phyloP scores from a whole-genome alignment of 1,140 invertebrate species.

The Drosophila hydei region DNA sequence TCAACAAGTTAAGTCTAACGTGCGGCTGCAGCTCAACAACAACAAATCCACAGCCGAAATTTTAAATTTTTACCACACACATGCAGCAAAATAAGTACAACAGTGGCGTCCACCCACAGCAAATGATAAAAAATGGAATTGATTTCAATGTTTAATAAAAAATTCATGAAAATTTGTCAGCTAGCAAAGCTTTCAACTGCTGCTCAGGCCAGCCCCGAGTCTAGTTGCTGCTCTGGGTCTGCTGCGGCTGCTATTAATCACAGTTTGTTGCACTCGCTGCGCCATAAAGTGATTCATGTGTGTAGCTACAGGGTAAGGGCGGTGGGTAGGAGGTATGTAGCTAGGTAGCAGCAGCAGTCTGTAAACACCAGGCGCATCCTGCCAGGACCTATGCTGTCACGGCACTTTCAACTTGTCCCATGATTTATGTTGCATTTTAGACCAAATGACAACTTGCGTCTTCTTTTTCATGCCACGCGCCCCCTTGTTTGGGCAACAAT shows the following conservation, averaged over 20 bases:
- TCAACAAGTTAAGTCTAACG: conserved; percentile 82
- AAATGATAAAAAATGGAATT: conserved; percentile 68
- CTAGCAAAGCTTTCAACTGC: conserved; percentile 39
- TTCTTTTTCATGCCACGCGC: conserved; percentile 6
- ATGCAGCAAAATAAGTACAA: conserved; percentile 39
- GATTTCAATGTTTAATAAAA: conserved; percentile 83
- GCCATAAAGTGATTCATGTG: conserved; percentile 79
- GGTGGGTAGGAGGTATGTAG: not conserved
- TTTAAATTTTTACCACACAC: conserved; percentile 56
- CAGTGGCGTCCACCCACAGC: conserved; percentile 24
- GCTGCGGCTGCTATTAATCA: conserved; percentile 72
- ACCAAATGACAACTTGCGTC: conserved; percentile 50
- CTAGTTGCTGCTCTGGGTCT: conserved; percentile 18
- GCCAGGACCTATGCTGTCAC: conserved; percentile 52
- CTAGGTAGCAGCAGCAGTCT: conserved; percentile 38
- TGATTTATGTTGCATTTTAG: conserved; percentile 77
- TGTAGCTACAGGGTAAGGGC: conserved; percentile 8
- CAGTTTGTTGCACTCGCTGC: conserved; percentile 81
- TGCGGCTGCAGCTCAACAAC: conserved; percentile 45
- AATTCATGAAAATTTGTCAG: conserved; percentile 83
- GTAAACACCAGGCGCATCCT: conserved; percentile 63
- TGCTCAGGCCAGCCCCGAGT: conserved; percentile 14
- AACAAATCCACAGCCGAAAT: conserved; percentile 27
- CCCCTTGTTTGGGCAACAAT: conserved; percentile 42
- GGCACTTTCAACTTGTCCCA: conserved; percentile 59